Percentiles rank a stretch among this genome's conserved stretches.
phyloP scores from a whole-genome alignment of 2,888 invertebrate genomes.

The Thymelicus acteon region DNA sequence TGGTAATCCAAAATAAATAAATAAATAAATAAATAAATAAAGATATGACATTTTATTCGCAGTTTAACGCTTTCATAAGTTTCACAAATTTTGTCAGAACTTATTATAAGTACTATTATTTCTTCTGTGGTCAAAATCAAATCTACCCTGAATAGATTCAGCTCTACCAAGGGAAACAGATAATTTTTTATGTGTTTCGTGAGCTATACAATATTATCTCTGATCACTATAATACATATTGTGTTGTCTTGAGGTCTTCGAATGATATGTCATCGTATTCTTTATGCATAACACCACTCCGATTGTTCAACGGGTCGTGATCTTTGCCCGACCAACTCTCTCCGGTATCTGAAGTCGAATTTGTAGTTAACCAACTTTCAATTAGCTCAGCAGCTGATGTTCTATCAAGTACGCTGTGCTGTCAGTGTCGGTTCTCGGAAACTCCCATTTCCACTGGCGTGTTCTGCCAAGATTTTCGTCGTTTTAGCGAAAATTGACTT shows the following conservation, averaged over 20 bases:
- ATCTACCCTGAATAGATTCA: no score
- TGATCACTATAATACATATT: no score
- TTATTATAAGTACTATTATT: no score
- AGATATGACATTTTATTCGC: no score
- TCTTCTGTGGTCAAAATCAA: no score
- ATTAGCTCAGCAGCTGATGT: background rate
- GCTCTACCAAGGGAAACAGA: no score
- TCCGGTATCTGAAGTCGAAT: background rate
- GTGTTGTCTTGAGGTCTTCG: background rate
- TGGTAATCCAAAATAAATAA: no score
- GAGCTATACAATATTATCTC: no score
- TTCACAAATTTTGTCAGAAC: no score
- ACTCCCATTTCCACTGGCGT: constrained; percentile 53
- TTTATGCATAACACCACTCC: background rate
- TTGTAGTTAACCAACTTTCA: background rate
- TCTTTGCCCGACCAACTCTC: constrained; percentile 13
- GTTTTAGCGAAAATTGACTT: constrained; percentile 53
- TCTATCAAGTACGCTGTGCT: background rate
- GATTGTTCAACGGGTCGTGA: constrained; percentile 30
- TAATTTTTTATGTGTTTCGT: no score
- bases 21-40: no score
- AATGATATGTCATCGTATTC: background rate
- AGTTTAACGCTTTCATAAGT: no score
- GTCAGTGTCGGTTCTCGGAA: constrained; percentile 52
- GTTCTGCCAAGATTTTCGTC: constrained; percentile 63